A percentile compares a stretch with the other conserved stretches of the same genome.
Conservation (phyloP, 1,140 invertebrate genomes). For the Meloidogyne exigua region DNA sequence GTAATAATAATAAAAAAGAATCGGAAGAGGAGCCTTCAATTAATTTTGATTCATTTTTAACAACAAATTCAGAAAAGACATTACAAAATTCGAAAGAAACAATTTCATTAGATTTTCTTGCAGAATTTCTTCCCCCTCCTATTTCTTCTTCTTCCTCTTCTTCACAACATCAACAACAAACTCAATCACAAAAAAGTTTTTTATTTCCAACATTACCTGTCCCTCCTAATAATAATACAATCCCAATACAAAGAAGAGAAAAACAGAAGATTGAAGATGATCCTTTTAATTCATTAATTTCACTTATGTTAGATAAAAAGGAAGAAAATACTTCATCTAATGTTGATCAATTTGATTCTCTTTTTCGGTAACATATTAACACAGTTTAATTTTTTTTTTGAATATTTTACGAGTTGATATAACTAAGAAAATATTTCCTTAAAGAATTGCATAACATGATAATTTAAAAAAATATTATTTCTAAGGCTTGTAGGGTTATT, state of each 20-base stretch:
- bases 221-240: slow-evolving; percentile 15
- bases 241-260: slow-evolving; percentile 14
- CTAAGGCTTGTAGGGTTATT: too few relatives aligned
- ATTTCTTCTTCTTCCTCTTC: too few relatives aligned
- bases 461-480: too few relatives aligned
- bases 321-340: neutral
- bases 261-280: neutral
- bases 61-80: neutral
- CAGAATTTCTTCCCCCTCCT: slow-evolving; percentile 18
- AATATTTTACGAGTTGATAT: too few relatives aligned
- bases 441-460: too few relatives aligned
- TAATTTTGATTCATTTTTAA: neutral
- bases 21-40: neutral
- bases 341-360: neutral
- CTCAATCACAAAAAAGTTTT: neutral
- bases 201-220: slow-evolving; percentile 22
- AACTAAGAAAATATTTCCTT: too few relatives aligned
- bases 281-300: neutral
- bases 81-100: neutral
- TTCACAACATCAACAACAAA: neutral
- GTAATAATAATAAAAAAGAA: neutral
- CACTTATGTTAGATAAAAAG: neutral
- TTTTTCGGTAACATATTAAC: neutral
- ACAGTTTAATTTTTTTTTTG: too few relatives aligned
- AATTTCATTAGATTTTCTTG: slow-evolving; percentile 19